Conservation (phyloP, 2,888 invertebrate genomes). For the Pyralis farinalis region DNA sequence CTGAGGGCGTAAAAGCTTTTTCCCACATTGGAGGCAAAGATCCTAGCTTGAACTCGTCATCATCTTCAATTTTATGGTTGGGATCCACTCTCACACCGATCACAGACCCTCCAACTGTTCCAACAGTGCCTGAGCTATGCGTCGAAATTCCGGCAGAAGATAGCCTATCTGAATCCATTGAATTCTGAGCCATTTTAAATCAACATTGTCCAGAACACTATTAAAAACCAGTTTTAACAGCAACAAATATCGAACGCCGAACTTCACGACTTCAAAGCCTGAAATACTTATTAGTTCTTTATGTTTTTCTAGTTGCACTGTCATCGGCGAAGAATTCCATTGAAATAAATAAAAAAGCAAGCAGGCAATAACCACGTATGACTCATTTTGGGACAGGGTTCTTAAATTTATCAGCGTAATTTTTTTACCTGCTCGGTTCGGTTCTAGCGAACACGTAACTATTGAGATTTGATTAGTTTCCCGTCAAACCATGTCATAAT, state of each 20-base stretch:
- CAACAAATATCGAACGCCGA: constrained; percentile 19
- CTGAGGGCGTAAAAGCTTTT: constrained; percentile 97
- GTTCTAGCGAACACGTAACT: constrained; percentile 41
- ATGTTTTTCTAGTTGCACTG: constrained; percentile 33
- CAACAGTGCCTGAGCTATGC: constrained; percentile 72
- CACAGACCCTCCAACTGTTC: constrained; percentile 69
- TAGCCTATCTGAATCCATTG: constrained; percentile 71
- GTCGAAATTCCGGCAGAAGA: constrained; percentile 75
- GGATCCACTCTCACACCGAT: constrained; percentile 67
- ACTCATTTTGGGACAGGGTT: constrained; percentile 64
- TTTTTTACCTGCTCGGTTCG: constrained; percentile 51
- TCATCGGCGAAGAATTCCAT: constrained; percentile 60
- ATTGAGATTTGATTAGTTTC: constrained; percentile 47
- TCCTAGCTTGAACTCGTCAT: constrained; percentile 90
- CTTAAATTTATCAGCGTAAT: constrained; percentile 46
- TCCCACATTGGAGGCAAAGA: constrained; percentile 98
- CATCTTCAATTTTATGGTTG: constrained; percentile 73
- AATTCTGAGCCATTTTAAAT: constrained; percentile 62
- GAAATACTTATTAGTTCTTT: constrained; percentile 17
- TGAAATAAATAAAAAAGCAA: constrained; percentile 75
- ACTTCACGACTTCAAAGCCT: constrained; percentile 24
- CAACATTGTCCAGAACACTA: constrained; percentile 26
- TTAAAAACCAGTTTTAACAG: no score
- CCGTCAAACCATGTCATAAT: constrained; percentile 44
- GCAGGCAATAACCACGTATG: constrained; percentile 58